Base-by-base conservation (phyloP, 1,140 invertebrate genomes). In the Orius laevigatus region DNA sequence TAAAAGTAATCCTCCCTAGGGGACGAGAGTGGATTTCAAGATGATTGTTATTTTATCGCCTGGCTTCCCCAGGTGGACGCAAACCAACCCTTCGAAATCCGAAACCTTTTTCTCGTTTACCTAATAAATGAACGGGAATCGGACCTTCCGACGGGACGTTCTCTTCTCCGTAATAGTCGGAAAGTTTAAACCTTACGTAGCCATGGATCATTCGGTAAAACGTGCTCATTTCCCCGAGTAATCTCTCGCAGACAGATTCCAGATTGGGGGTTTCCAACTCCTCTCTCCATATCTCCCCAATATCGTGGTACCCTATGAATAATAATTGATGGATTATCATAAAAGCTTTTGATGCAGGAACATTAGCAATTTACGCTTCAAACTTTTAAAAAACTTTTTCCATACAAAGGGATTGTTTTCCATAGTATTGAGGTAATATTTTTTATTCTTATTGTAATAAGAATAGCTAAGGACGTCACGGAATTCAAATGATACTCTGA, bases 131-230 rank as follows among this genome's bases (percentile, higher is more conserved):
- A 2, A 76, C 75, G 5, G 78, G 77, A 43, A 83, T 81, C 1
- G 74, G 69, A 5, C 74, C 74, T 44, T 65, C 57, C 0, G 51
- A 49, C 49, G 60, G 54, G 14, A 67, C 57, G 12, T 60, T 46
- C 10, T 60, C 47, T 1, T 62, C 55, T 3, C 67, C 66, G 57
- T 71, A 71, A 48, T 61, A 58, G 51, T 64, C 43, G 5, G 58
- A 56, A 2, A 81, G 60, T 50, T 68, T 67, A 44, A 64, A 61
- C 40, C 75, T 60, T 3, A 77, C 73, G 44, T 81, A 80, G 0
- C 74, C 76, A 57, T 88, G 83, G 1, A 88, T 63, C 19, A 80
- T 62, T 14, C 63, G 58, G 59, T 85, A 85, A 0, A 86, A 57
- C 0, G 77, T 76, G 35, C 64, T 60, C 0, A 84, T 60, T 48